Evolutionary conservation across 2,113 vertebrate species (phyloP).

Genomic region (Setophaga petechia): DNA sequence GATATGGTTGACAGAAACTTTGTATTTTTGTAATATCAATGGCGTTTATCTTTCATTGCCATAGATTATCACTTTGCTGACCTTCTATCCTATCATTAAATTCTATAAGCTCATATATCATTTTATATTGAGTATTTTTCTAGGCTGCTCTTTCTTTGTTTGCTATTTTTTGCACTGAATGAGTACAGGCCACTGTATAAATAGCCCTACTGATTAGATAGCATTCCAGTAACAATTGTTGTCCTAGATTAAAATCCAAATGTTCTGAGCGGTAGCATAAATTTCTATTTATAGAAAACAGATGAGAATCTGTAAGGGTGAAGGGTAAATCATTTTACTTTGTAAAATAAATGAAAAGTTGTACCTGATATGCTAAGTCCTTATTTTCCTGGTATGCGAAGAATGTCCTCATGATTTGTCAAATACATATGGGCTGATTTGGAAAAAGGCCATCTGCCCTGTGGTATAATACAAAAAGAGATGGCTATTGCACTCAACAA

Average conservation of each 20-base stretch:
- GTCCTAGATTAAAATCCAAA: not conserved
- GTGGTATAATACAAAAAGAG: not conserved
- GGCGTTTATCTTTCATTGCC: not conserved
- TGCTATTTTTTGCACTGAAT: not conserved
- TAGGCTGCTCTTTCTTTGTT: not conserved
- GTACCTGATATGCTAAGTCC: not conserved
- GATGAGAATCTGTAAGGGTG: not conserved
- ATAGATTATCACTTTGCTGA: not conserved
- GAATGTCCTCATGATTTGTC: not conserved
- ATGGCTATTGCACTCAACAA: not conserved
- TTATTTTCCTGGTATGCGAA: not conserved
- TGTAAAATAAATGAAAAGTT: not conserved
- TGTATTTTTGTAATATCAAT: not conserved
- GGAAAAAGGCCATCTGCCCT: not conserved
- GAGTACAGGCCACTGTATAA: not conserved
- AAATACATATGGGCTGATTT: not conserved
- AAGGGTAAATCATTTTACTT: not conserved
- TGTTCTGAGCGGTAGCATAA: not conserved
- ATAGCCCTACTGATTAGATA: not conserved
- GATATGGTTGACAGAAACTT: not conserved
- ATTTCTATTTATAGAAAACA: slow-evolving; percentile 3
- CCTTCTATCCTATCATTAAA: not conserved
- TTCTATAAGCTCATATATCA: not conserved
- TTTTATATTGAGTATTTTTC: not conserved
- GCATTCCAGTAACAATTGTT: not conserved